Base-by-base conservation (phyloP, 1,140 invertebrate species). In the Drosophila watanabei region DNA sequence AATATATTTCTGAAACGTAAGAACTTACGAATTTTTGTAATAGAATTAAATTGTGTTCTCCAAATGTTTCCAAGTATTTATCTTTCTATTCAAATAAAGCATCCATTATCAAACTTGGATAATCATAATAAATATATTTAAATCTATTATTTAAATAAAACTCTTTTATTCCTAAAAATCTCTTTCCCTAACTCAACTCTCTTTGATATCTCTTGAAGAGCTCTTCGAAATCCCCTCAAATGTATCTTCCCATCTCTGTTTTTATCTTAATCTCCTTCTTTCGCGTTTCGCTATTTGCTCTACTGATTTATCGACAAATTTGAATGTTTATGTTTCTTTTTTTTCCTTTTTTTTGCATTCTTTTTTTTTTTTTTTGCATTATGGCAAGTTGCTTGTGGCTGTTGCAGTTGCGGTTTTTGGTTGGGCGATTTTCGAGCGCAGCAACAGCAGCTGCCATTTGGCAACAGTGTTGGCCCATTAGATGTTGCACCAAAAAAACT, bases 371-470 rank as follows among this genome's bases (percentile, higher is more conserved):
- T 45, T 54, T 52, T 51, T 62, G 46, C 32, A 37, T 39, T 57
- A 20, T 51, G 18, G 20, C 24, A 28, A 60, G 37, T 37, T 46
- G 45, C 20, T 24, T 13, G 18, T 46, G 11, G 45, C 45, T 61
- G 56, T 61, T 61, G 75, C 57, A 61, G 45, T 43, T 63, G 63
- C 60, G 59, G 75, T 79, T 75, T 83, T 66, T 69, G 81, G 49
- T 65, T 83, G 80, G 80, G 37, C 76, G 76, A 63, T 46, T 84
- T 84, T 83, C 56, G 56, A 66, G 69, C 52, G 63, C 80, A 76
- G 48, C 33, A 54, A 33, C 33, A 37, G 35, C 80, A 68, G 46
- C 69, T 64, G 75, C 69, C 56, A 59, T 46, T 62, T 54, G 62
- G 39, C 68, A 35, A 52, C 14, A 57, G 39, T 11, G 58, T 35